Conservation (phyloP, 2,888 invertebrate species). For the Leucoma salicis region DNA sequence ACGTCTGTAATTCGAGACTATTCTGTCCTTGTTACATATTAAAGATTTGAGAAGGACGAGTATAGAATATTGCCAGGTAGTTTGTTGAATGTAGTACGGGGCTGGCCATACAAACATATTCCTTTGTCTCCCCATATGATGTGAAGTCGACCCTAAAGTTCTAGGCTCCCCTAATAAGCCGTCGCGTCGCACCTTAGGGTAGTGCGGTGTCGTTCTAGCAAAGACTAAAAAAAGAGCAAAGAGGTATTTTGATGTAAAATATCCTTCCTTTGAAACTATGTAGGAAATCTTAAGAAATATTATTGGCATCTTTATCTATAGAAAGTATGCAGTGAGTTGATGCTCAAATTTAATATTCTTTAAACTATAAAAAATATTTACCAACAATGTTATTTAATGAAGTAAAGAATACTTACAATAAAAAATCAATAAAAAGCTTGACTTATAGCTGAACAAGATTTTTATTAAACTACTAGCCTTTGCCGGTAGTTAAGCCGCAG, state of each 20-base stretch:
- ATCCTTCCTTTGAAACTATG: too few species aligned
- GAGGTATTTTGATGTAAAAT: neutral
- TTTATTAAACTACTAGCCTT: too few species aligned
- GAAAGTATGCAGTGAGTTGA: too few species aligned
- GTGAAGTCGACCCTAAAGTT: conserved; percentile 76
- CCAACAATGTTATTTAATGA: too few species aligned
- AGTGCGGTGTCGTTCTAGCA: conserved; percentile 44
- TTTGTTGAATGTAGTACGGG: conserved; percentile 41
- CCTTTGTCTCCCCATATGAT: conserved; percentile 60
- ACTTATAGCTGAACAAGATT: too few species aligned
- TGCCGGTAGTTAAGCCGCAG: too few species aligned
- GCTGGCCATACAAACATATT: conserved; percentile 66
- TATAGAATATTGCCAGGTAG: conserved; percentile 36
- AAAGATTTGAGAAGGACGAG: conserved; percentile 39
- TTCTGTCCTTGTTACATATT: conserved; percentile 41
- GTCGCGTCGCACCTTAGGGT: conserved; percentile 73
- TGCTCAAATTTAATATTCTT: too few species aligned
- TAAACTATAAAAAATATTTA: too few species aligned
- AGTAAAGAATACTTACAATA: too few species aligned
- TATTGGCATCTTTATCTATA: too few species aligned
- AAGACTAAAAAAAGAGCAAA: conserved; percentile 33
- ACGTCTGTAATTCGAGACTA: conserved; percentile 41
- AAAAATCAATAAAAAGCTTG: too few species aligned
- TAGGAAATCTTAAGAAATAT: too few species aligned
- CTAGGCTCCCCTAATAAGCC: conserved; percentile 79